Percentiles rank a stretch among this genome's conserved stretches.
phyloP scores from a whole-genome alignment of 2,113 vertebrate species.

The Rhinoderma darwinii region DNA sequence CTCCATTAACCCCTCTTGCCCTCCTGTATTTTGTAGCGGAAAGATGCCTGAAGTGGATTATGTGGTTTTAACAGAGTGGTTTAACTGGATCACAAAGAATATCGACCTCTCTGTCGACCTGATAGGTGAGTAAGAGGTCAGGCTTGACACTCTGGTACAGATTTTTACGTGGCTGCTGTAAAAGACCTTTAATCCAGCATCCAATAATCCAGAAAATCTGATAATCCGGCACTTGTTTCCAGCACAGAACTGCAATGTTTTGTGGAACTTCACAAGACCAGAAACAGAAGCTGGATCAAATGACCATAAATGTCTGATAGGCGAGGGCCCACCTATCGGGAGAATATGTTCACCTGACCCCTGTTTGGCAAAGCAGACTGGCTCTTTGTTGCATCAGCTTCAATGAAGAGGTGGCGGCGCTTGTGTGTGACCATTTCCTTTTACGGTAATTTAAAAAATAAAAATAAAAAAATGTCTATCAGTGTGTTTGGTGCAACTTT shows the following conservation, averaged over 20 bases:
- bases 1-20: background rate
- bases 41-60: slow-evolving; percentile 95
- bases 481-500: too few species aligned
- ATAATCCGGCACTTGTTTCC: too few species aligned
- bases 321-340: too few species aligned
- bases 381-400: too few species aligned
- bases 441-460: too few species aligned
- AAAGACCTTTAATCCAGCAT: background rate
- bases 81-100: slow-evolving; percentile 88
- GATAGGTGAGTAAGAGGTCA: slow-evolving; percentile 79
- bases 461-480: too few species aligned
- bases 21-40: slow-evolving; percentile 71
- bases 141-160: background rate
- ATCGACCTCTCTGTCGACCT: slow-evolving; percentile 82
- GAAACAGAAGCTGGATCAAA: background rate
- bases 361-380: too few species aligned
- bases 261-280: background rate
- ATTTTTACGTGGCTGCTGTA: background rate
- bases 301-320: too few species aligned
- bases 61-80: slow-evolving; percentile 88
- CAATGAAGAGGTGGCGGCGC: too few species aligned
- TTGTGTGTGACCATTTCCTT: too few species aligned
- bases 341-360: too few species aligned
- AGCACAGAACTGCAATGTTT: background rate
- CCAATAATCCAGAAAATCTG: background rate